Evolutionary conservation across 92 coral and sea anemone genomes (phyloP), one percentile per base, ranked within the genome.

Genomic region (Porites rus): DNA sequence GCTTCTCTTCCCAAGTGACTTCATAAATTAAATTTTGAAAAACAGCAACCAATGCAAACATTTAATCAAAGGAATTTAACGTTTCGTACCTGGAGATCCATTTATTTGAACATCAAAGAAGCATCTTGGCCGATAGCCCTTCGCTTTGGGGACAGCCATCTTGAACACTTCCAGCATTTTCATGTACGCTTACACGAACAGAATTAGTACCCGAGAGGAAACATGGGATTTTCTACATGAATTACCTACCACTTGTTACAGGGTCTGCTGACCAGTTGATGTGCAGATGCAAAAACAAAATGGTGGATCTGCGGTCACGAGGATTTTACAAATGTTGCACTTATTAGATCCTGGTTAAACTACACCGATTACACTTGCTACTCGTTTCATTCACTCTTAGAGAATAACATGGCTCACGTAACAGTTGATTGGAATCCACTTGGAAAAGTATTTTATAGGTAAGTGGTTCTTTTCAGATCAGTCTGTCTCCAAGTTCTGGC

Each of bases 351-450:
- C 66, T 16, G 6, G 8, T 0, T 18, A 7, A 18, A 62, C 17
- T 10, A 18, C 17, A 17, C 66, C 8, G 4, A n/a, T 62, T 62
- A 16, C 20, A 20, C 0, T 16, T 16, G 66, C 17, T 62, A 62
- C 66, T 7, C 66, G 17, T 62, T 18, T 0, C 8, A 62, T 4
- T 11, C 7, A 16, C 1, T 18, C 7, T 7, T 62, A 18, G 2
- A 16, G 20, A 62, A 53, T 51, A 82, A 24, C 11, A 96, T 96
- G 99, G 92, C 97, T 68, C 99, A 96, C 86, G 94, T 96, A 13
- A 96, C 99, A 1, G 97, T 94, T 16, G 98, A 96, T 84, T 96
- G 99, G 99, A 95, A 92, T 74, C 99, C 99, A 14, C 94, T 96
- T 38, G 99, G 99, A 58, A 96, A 94, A 59, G 99, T 96, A 61